A percentile compares a stretch with the other conserved stretches of the same genome.
These are phyloP conservation scores for Semotilus atromaculatus DNA, from an alignment of 2,797 vertebrate genomes.

Conservation along the genomic window DNA sequence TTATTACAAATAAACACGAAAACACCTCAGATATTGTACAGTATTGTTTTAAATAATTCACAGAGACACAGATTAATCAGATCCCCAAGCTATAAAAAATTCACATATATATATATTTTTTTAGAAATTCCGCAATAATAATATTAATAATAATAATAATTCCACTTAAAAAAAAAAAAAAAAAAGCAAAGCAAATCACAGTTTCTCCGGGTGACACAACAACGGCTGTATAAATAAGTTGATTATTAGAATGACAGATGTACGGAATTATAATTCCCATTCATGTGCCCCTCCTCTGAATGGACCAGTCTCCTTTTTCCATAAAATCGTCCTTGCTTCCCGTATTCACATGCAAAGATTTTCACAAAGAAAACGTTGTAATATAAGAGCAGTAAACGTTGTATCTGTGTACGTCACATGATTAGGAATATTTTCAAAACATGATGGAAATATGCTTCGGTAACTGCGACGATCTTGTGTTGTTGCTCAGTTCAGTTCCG, in stretches of 20 bases:
- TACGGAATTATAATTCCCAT: constrained; percentile 18
- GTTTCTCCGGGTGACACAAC: constrained; percentile 62
- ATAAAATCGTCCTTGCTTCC: constrained; percentile 16
- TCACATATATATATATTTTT: constrained; percentile 40
- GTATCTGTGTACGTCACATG: constrained; percentile 3
- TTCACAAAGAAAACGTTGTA: constrained; percentile 22
- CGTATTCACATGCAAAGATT: constrained; percentile 41
- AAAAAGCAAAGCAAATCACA: constrained; percentile 60
- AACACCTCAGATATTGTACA: constrained; percentile 51
- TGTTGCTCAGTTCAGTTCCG: not conserved
- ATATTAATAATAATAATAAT: constrained; percentile 45
- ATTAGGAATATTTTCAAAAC: constrained; percentile 11
- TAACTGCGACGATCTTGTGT: not conserved
- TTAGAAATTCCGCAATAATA: constrained; percentile 55
- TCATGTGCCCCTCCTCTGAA: constrained; percentile 7
- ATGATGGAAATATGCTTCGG: not conserved
- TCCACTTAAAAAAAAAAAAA: constrained; percentile 39
- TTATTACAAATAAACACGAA: constrained; percentile 59
- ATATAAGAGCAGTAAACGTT: constrained; percentile 3
- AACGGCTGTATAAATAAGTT: constrained; percentile 51
- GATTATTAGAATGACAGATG: constrained; percentile 28
- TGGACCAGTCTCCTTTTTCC: not conserved
- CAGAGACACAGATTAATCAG: constrained; percentile 60
- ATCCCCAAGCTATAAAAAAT: constrained; percentile 59
- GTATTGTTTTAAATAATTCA: constrained; percentile 63